These are phyloP conservation scores for Hylyphantes graminicola DNA, from an alignment of 1,140 invertebrate genomes.

Conservation along the genomic window DNA sequence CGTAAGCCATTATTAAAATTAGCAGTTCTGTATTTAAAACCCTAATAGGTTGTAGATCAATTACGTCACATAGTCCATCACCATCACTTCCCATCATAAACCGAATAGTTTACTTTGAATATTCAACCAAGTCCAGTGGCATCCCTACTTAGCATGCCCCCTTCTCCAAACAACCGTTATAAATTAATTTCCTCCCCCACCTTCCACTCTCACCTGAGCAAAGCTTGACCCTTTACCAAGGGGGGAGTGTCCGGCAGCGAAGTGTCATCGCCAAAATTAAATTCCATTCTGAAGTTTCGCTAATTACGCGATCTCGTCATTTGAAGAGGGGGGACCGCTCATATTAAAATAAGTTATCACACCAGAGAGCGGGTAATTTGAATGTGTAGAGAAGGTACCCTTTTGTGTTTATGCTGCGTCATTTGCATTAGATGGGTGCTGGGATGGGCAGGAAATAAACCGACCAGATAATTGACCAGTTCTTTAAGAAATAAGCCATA, in stretches of 20 bases:
- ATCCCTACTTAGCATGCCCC: too few species aligned
- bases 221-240: conserved; percentile 1
- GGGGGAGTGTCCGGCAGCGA: neutral
- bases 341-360: conserved; percentile 48
- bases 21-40: too few species aligned
- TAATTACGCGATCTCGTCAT: conserved; percentile 48
- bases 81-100: too few species aligned
- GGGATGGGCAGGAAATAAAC: neutral
- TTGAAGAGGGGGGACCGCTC: conserved; percentile 6
- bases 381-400: conserved; percentile 10
- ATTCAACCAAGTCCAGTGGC: too few species aligned
- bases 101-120: too few species aligned
- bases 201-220: conserved; percentile 13
- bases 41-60: too few species aligned
- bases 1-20: too few species aligned
- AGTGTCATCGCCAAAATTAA: conserved; percentile 39
- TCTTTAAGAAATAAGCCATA: too few species aligned
- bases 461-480: too few species aligned
- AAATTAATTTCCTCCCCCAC: conserved; percentile 19
- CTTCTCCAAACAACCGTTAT: neutral
- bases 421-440: conserved; percentile 10
- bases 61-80: too few species aligned
- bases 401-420: conserved; percentile 34
- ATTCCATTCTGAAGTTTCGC: conserved; percentile 5
- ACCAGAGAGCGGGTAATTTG: conserved; percentile 8